Base-by-base conservation (phyloP, 2,888 invertebrate genomes). In the Leucania comma region DNA sequence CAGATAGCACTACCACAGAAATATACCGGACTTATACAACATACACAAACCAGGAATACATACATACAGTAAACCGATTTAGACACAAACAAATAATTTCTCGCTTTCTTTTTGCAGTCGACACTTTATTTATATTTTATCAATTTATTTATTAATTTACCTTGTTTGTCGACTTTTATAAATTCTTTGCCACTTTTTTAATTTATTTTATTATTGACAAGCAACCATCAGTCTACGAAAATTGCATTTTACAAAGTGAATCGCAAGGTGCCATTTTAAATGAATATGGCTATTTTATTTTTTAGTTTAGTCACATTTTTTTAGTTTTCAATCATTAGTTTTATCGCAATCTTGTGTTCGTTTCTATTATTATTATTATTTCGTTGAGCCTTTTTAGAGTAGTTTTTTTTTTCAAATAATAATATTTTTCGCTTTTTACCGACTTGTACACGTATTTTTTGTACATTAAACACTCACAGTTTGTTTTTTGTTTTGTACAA, bases 241-340 rank as follows among this genome's bases (percentile, higher is more conserved):
- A 89, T 87, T 85, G 86, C 88, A 88, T 87, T 88, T 86, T 87
- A 89, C 88, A 88, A 91, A 91, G 95, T 94, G 93, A 94, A 94
- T 95, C 94, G 90, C 91, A 92, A 92, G 90, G 95, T 95, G 95
- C 95, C 95, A 95, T 95, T 90, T 90, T 91, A 91, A 91, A 91
- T 88, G 86, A 91, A 87, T 91, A 92, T 94, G 95, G 95, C 95
- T 94, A 94, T 94, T 90, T 91, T 88, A 79, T 91, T 90, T 92
- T 91, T 90, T 93, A 93, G 91, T 91, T 90, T 88, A 93, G 91
- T 91, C 85, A 92, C 87, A 38, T 72, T 91, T 88, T 89, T 90
- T 90, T 73, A 59, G 89, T 89, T 90, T 91, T 90, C 85, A 88
- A 88, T 83, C 83, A 80, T 90, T 91, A 91, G 90, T 90, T 91